Evolutionary conservation across 2,113 vertebrate species (phyloP).

Genomic region (Sapayoa aenigma): DNA sequence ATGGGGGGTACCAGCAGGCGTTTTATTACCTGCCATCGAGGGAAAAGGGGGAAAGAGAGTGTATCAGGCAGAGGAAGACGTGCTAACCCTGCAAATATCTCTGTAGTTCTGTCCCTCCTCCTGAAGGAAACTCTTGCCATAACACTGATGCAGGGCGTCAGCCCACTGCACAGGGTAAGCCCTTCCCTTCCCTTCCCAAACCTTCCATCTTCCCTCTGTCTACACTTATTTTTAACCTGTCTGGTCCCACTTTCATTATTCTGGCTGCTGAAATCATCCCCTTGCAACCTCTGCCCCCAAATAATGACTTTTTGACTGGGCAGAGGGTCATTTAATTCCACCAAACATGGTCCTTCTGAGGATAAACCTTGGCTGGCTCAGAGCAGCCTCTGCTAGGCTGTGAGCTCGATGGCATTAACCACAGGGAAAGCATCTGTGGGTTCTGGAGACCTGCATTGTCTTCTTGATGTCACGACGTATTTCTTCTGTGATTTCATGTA

Average conservation of each 20-base stretch:
- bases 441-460: background rate
- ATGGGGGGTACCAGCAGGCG: slow-evolving; percentile 53
- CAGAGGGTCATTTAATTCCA: background rate
- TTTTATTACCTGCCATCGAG: slow-evolving; percentile 40
- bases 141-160: background rate
- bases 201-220: background rate
- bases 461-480: background rate
- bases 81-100: slow-evolving; percentile 7
- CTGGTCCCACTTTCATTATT: background rate
- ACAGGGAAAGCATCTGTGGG: background rate
- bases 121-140: background rate
- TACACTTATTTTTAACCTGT: background rate
- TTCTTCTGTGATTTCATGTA: background rate
- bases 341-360: background rate
- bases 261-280: background rate
- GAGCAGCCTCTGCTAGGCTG: background rate
- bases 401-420: background rate
- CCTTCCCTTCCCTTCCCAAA: background rate
- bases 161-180: background rate
- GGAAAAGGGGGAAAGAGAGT: background rate
- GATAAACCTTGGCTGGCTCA: background rate
- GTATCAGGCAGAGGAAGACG: background rate
- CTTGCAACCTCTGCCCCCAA: background rate
- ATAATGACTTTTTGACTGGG: background rate
- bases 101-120: slow-evolving; percentile 7